Evolutionary conservation across 1,140 invertebrate species (phyloP).

Genomic region (Heliconius eleuchia): DNA sequence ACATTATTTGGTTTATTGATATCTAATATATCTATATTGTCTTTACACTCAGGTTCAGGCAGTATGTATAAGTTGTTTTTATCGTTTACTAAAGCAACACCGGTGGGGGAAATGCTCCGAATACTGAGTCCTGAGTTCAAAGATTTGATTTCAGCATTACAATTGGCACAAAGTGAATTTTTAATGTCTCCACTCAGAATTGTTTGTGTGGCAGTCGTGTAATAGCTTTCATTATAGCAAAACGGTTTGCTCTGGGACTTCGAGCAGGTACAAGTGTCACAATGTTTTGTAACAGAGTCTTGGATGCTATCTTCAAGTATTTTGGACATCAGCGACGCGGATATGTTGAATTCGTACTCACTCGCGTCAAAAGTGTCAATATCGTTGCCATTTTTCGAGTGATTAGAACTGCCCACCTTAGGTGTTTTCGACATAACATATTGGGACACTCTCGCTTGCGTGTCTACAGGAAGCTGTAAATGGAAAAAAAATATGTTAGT

Average conservation of each 20-base stretch:
- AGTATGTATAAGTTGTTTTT: conserved; percentile 64
- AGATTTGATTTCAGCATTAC: conserved; percentile 79
- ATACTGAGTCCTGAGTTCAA: conserved; percentile 68
- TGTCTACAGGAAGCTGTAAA: conserved; percentile 91
- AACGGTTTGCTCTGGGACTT: conserved; percentile 83
- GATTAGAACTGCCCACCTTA: conserved; percentile 72
- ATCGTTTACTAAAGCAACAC: conserved; percentile 61
- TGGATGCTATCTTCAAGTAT: conserved; percentile 92
- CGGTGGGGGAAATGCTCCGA: conserved; percentile 66
- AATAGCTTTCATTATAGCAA: conserved; percentile 82
- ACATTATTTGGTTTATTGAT: conserved; percentile 40
- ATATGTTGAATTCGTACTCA: conserved; percentile 90
- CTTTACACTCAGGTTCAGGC: conserved; percentile 46
- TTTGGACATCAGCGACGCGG: conserved; percentile 95
- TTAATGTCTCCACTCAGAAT: conserved; percentile 76
- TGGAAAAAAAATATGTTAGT: not conserved
- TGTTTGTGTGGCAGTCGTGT: conserved; percentile 84
- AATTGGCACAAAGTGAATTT: conserved; percentile 82
- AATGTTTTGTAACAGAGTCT: conserved; percentile 89
- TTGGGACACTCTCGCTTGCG: conserved; percentile 93
- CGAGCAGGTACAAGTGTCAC: conserved; percentile 89
- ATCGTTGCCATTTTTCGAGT: conserved; percentile 72
- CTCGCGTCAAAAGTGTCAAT: conserved; percentile 74
- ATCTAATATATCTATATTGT: conserved; percentile 14
- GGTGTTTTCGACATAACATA: conserved; percentile 87